phyloP scores from a whole-genome alignment of 2,113 vertebrate genomes.

The Erinaceus europaeus region DNA sequence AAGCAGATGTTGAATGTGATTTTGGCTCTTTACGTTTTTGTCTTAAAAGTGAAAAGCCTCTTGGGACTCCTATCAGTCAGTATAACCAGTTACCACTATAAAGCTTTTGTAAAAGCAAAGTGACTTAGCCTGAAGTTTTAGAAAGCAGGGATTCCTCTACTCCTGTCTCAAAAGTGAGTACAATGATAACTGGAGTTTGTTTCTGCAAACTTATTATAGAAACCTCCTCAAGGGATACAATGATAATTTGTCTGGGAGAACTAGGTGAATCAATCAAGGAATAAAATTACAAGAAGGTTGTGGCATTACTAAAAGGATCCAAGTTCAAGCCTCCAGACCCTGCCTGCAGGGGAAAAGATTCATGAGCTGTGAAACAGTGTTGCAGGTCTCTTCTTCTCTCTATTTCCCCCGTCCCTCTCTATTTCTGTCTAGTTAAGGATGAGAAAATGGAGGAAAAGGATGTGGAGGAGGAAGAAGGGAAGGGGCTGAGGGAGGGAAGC shows the following conservation, averaged over 20 bases:
- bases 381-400: too few species aligned
- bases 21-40: background rate
- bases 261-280: background rate
- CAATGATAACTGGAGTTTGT: background rate
- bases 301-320: background rate
- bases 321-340: too few species aligned
- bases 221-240: background rate
- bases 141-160: background rate
- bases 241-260: background rate
- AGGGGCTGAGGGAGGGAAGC: too few species aligned
- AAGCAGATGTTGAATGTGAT: too few species aligned
- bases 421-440: too few species aligned
- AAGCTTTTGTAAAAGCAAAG: background rate
- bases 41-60: background rate
- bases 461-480: too few species aligned
- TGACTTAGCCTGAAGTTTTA: background rate
- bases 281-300: background rate
- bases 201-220: background rate
- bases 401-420: too few species aligned
- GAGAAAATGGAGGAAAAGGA: too few species aligned
- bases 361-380: too few species aligned
- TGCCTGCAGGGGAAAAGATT: too few species aligned
- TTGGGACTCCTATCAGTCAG: background rate
- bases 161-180: background rate
- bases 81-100: background rate